A percentile compares a stretch with the other conserved stretches of the same genome.
These are phyloP conservation scores for Tokudaia muenninki DNA, from an alignment of 2,797 vertebrate genomes.

Conservation along the genomic window DNA sequence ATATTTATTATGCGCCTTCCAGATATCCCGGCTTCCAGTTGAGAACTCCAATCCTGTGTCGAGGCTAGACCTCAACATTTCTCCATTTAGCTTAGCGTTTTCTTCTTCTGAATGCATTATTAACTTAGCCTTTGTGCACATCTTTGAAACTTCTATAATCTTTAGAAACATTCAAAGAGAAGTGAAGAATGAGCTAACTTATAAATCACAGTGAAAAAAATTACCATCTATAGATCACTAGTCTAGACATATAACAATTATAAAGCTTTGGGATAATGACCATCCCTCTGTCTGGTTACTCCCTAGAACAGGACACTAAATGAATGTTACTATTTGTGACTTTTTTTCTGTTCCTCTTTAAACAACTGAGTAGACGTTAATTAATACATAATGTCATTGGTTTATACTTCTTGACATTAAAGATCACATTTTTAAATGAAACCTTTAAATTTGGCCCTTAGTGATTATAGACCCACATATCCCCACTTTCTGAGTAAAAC, in stretches of 20 bases:
- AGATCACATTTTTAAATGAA: not conserved
- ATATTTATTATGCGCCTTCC: too few species aligned
- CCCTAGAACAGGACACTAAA: not conserved
- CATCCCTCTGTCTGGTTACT: fast-evolving
- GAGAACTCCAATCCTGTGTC: too few species aligned
- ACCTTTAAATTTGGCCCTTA: not conserved
- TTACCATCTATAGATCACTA: not conserved
- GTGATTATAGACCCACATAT: not conserved
- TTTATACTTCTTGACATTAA: not conserved
- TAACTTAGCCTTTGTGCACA: not conserved
- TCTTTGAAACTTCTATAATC: not conserved
- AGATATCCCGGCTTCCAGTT: too few species aligned
- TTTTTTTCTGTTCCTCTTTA: not conserved
- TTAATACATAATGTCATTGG: not conserved
- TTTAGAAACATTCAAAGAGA: not conserved
- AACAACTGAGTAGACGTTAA: not conserved
- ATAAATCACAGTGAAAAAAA: not conserved
- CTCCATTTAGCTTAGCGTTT: not conserved
- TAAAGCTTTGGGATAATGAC: not conserved
- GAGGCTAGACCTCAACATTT: not conserved
- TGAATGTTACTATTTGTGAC: not conserved
- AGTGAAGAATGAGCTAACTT: not conserved
- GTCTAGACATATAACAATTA: not conserved
- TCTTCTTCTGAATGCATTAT: not conserved
- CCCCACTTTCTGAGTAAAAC: not conserved